These are phyloP conservation scores for Percopsis transmontana DNA, from an alignment of 2,113 vertebrate genomes.

Conservation along the genomic window DNA sequence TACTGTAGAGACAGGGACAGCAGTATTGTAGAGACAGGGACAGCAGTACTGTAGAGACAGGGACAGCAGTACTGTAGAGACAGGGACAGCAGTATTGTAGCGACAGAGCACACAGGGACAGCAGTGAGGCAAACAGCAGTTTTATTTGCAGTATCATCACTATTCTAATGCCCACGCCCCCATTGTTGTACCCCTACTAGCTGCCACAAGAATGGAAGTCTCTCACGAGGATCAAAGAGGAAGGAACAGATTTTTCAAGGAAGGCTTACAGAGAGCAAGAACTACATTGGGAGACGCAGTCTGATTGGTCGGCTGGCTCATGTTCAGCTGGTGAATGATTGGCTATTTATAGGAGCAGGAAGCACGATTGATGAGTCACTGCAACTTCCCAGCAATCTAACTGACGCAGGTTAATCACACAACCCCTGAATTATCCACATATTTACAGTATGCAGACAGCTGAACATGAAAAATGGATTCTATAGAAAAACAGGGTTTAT, in stretches of 20 bases:
- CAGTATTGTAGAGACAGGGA: no score
- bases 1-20: no score
- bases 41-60: no score
- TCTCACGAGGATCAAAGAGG: not conserved
- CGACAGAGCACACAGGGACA: no score
- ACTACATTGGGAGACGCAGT: conserved; percentile 15
- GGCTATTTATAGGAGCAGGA: conserved; percentile 65
- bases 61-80: no score
- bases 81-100: no score
- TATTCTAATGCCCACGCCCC: no score
- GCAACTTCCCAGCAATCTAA: conserved; percentile 56
- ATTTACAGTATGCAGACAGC: not conserved
- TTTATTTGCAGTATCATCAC: no score
- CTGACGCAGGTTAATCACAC: conserved; percentile 23
- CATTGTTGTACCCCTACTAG: no score
- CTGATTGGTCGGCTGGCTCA: conserved; percentile 25
- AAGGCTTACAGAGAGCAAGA: conserved; percentile 14
- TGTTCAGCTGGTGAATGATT: conserved; percentile 45
- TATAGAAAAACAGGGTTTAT: not conserved
- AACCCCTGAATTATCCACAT: conserved; percentile 42
- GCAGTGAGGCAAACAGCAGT: no score
- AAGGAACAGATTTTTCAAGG: conserved; percentile 5
- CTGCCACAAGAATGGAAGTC: no score
- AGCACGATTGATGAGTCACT: conserved; percentile 59
- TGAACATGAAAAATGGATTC: conserved; percentile 12